Evolutionary conservation across 2,113 vertebrate genomes (phyloP).

Genomic region (Eulemur rufifrons): DNA sequence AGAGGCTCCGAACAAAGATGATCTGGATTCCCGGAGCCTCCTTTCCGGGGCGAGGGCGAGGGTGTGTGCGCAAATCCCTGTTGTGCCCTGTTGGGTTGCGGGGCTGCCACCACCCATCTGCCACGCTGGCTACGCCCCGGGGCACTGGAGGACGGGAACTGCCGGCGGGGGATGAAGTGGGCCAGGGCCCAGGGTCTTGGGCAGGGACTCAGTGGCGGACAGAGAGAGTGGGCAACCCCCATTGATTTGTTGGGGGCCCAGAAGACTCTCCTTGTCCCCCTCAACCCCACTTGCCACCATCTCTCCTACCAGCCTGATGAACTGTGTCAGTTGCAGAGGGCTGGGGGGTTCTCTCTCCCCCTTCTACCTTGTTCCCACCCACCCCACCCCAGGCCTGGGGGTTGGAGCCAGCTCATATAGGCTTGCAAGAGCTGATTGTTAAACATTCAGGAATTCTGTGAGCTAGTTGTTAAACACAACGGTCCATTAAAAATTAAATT

Average conservation of each 20-base stretch:
- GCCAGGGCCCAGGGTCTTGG: not conserved
- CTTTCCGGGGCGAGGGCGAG: not conserved
- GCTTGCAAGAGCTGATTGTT: not conserved
- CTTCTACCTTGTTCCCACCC: not conserved
- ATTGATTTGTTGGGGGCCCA: not conserved
- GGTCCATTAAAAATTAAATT: not conserved
- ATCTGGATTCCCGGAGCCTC: conserved; percentile 56
- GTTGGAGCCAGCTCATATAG: not conserved
- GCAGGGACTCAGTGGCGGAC: not conserved
- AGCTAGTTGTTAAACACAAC: not conserved
- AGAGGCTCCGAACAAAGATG: conserved; percentile 67
- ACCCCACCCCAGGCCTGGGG: not conserved
- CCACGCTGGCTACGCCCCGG: not conserved
- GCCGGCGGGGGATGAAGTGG: not conserved
- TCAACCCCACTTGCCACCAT: not conserved
- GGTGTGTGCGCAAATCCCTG: not conserved
- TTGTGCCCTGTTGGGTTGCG: not conserved
- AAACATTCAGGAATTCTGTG: not conserved
- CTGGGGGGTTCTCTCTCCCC: not conserved
- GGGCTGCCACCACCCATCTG: not conserved
- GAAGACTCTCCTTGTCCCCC: not conserved
- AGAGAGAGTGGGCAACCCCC: not conserved
- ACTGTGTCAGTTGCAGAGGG: not conserved
- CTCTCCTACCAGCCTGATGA: not conserved
- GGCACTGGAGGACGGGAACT: not conserved